Conservation (phyloP, 2,888 invertebrate genomes). For the Cecidostiba fungosa region DNA sequence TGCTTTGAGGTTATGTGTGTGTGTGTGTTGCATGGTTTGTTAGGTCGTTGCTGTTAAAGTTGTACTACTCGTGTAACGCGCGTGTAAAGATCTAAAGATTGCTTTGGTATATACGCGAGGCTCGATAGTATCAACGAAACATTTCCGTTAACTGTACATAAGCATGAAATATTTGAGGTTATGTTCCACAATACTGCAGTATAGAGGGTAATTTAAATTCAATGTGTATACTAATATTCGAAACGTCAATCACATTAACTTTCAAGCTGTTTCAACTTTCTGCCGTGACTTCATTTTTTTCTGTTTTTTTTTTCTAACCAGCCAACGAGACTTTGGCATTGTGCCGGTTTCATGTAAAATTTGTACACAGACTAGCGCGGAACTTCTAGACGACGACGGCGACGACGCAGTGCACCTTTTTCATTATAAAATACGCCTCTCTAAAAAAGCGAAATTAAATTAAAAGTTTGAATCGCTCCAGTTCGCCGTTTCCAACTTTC, state of each 20-base stretch:
- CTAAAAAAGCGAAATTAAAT: constrained; percentile 17
- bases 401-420: not conserved
- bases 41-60: not conserved
- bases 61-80: not conserved
- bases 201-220: not conserved
- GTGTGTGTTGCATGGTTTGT: not conserved
- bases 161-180: not conserved
- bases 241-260: not conserved
- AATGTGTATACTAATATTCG: not conserved
- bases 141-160: not conserved
- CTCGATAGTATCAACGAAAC: not conserved
- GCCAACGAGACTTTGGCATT: constrained; percentile 1
- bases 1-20: not conserved
- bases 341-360: constrained; percentile 13
- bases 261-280: not conserved
- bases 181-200: not conserved
- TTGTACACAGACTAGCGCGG: not conserved
- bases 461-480: not conserved
- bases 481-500: not conserved
- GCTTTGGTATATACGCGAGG: not conserved
- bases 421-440: constrained; percentile 9
- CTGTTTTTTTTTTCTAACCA: not conserved
- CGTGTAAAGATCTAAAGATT: not conserved
- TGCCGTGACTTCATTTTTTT: not conserved
- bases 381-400: not conserved